phyloP scores from a whole-genome alignment of 2,113 vertebrate genomes.

The Lophura nycthemera region DNA sequence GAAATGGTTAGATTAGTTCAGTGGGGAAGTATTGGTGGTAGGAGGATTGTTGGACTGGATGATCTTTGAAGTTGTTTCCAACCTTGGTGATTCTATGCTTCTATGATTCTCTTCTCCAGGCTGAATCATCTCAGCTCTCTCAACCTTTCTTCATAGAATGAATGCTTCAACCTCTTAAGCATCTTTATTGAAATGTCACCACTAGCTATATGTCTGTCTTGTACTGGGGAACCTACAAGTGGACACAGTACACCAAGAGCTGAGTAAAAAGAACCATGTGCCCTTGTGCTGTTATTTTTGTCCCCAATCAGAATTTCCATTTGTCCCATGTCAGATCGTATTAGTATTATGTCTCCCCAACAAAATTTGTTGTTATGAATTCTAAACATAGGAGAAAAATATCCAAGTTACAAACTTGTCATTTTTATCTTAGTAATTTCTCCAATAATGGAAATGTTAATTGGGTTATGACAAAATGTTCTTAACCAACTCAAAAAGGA shows the following conservation, averaged over 20 bases:
- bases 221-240: neutral
- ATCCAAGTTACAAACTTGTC: neutral
- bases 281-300: neutral
- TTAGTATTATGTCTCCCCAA: rapidly evolving
- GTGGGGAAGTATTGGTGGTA: no score
- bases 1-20: no score
- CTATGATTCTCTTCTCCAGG: neutral
- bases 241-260: neutral
- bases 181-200: neutral
- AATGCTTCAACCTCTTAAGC: neutral
- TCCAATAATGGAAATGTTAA: neutral
- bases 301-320: neutral
- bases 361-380: neutral
- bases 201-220: neutral
- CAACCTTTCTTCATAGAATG: neutral
- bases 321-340: neutral
- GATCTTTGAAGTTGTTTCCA: neutral
- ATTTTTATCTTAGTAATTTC: neutral
- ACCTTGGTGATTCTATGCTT: neutral
- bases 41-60: neutral
- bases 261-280: neutral
- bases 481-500: neutral
- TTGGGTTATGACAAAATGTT: neutral
- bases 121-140: neutral
- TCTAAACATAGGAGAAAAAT: neutral